A percentile compares a stretch with the other conserved stretches of the same genome.
These are phyloP conservation scores for Lethenteron reissneri DNA, from an alignment of 2,113 vertebrate species.

Conservation along the genomic window DNA sequence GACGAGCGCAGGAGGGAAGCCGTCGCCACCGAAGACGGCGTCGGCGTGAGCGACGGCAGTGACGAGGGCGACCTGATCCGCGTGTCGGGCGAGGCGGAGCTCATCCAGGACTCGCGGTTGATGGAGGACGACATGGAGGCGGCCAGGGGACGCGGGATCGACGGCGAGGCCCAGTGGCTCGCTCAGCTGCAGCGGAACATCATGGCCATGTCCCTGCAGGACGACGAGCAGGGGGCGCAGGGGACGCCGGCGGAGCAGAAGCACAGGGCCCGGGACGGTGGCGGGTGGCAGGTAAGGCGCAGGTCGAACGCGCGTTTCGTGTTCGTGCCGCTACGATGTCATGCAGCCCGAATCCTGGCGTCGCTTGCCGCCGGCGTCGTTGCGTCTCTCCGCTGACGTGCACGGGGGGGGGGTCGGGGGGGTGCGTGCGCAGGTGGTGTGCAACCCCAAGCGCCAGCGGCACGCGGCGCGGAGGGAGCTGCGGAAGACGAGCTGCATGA, in stretches of 20 bases:
- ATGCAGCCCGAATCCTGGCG: not conserved
- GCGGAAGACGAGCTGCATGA: constrained; percentile 32
- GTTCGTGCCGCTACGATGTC: not conserved
- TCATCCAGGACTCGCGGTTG: constrained; percentile 54
- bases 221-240: constrained; percentile 14
- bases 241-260: not conserved
- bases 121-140: constrained; percentile 32
- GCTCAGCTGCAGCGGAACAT: constrained; percentile 21
- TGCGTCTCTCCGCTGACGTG: not conserved
- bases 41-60: constrained; percentile 14
- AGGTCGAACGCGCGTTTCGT: not conserved
- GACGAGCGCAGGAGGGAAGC: no score
- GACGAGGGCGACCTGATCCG: constrained; percentile 29
- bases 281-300: constrained; percentile 19
- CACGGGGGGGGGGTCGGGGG: not conserved
- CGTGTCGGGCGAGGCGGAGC: constrained; percentile 49
- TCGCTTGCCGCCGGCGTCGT: not conserved
- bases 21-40: no score
- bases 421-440: no score
- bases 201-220: constrained; percentile 37
- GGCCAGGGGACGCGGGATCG: constrained; percentile 13
- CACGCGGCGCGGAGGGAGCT: constrained; percentile 28
- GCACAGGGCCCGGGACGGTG: constrained; percentile 8
- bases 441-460: no score
- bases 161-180: constrained; percentile 15